Percentiles rank a stretch among this genome's conserved stretches.
These are phyloP conservation scores for Anabas testudineus DNA, from an alignment of 2,797 vertebrate species.

Conservation along the genomic window DNA sequence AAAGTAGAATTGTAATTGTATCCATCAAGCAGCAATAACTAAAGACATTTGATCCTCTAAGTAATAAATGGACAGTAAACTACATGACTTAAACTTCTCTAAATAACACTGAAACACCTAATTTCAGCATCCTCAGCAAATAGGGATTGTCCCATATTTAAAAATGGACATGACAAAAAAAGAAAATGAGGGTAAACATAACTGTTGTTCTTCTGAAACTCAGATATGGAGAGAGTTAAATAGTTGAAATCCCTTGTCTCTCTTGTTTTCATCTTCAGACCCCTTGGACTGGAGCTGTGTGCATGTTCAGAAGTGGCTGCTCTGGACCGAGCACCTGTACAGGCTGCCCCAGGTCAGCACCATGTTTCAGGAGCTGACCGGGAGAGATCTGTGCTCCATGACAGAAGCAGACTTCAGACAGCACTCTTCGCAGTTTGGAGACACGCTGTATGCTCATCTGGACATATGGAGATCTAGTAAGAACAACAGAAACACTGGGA, in stretches of 20 bases:
- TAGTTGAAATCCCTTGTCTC: neutral
- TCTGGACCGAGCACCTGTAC: conserved; percentile 97
- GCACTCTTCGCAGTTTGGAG: conserved; percentile 88
- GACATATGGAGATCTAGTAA: conserved; percentile 98
- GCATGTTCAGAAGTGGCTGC: conserved; percentile 96
- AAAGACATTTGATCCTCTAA: too few relatives aligned
- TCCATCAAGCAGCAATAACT: too few relatives aligned
- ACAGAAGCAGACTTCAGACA: conserved; percentile 93
- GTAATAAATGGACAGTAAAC: too few relatives aligned
- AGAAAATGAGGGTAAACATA: too few relatives aligned
- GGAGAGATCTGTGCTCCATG: conserved; percentile 92
- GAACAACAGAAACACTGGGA: neutral
- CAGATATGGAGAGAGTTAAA: neutral
- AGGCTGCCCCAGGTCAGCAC: conserved; percentile 89
- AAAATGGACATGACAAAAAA: too few relatives aligned
- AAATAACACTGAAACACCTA: too few relatives aligned
- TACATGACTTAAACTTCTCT: too few relatives aligned
- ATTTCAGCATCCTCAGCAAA: too few relatives aligned
- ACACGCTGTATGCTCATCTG: conserved; percentile 92
- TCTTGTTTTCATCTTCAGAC: conserved; percentile 76
- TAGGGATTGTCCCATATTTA: too few relatives aligned
- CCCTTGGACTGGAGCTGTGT: conserved; percentile 90
- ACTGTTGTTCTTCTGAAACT: too few relatives aligned
- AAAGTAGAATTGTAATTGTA: too few relatives aligned
- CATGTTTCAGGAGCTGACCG: conserved; percentile 90